Evolutionary conservation across 2,888 invertebrate species (phyloP).

Genomic region (Orchestes rusci): DNA sequence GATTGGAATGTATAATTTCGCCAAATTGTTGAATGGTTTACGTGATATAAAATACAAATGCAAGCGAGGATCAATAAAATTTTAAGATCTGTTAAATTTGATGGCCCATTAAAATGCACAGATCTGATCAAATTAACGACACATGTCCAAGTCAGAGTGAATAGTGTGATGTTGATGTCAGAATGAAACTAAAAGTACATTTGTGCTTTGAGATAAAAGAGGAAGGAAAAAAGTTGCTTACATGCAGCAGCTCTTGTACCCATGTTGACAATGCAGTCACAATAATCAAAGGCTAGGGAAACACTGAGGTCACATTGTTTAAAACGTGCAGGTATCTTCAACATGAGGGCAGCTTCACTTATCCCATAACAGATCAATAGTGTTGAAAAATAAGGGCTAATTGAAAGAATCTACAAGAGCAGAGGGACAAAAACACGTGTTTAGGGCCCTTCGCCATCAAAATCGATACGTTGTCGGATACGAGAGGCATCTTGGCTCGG

Average conservation of each 20-base stretch:
- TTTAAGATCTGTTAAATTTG: conserved; percentile 1
- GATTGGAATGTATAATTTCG: too few relatives aligned
- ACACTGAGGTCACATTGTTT: conserved; percentile 48
- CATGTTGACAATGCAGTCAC: conserved; percentile 62
- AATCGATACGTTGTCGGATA: conserved; percentile 41
- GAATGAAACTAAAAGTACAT: background rate
- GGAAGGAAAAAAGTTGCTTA: conserved; percentile 51
- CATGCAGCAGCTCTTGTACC: conserved; percentile 91
- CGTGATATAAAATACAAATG: too few relatives aligned
- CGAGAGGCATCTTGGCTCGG: conserved; percentile 28
- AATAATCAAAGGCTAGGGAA: conserved; percentile 48
- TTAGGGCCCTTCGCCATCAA: conserved; percentile 37
- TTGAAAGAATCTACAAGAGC: conserved; percentile 42
- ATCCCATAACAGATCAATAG: conserved; percentile 44
- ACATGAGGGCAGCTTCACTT: conserved; percentile 45
- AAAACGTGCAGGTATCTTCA: conserved; percentile 48
- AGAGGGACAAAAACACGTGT: conserved; percentile 41
- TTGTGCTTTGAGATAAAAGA: conserved; percentile 14
- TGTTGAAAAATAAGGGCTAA: conserved; percentile 42
- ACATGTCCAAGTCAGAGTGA: too few relatives aligned
- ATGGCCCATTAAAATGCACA: conserved; percentile 6
- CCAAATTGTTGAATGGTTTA: too few relatives aligned
- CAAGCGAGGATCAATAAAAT: too few relatives aligned
- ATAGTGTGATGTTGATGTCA: too few relatives aligned
- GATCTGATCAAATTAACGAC: too few relatives aligned